Percentiles rank a stretch among this genome's conserved stretches.
Conservation (phyloP, 2,797 vertebrate species). For the Fistularia commersonii region DNA sequence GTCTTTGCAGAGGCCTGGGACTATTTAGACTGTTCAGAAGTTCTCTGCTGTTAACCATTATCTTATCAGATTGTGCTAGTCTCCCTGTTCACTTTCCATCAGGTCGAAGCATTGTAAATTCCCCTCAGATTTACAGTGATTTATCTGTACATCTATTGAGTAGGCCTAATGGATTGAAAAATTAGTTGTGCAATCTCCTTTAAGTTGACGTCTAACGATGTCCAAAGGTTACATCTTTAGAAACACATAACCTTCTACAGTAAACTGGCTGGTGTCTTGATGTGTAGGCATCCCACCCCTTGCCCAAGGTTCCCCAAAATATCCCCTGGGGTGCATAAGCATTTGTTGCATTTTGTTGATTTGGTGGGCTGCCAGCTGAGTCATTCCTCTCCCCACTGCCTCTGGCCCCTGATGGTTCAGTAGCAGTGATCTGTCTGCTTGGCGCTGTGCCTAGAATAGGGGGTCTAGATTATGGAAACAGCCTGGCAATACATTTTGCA, state of each 20-base stretch:
- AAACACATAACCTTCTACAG: neutral
- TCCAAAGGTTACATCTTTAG: neutral
- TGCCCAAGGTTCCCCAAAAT: slow-evolving; percentile 38
- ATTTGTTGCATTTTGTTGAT: too few species aligned
- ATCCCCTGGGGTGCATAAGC: slow-evolving; percentile 33
- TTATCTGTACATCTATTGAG: neutral
- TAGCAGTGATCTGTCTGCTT: slow-evolving; percentile 58
- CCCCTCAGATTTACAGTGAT: too few species aligned
- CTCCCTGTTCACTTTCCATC: too few species aligned
- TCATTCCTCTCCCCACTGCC: slow-evolving; percentile 38
- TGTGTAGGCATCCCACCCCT: slow-evolving; percentile 16
- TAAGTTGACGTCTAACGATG: too few species aligned
- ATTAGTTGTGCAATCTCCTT: too few species aligned
- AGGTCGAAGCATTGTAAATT: too few species aligned
- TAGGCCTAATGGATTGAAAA: too few species aligned
- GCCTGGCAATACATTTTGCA: slow-evolving; percentile 1
- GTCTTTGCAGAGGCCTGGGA: slow-evolving; percentile 31
- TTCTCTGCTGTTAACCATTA: slow-evolving; percentile 12
- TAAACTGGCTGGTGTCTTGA: slow-evolving; percentile 9
- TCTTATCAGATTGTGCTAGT: too few species aligned
- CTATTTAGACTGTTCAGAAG: slow-evolving; percentile 28
- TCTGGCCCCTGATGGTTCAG: slow-evolving; percentile 27
- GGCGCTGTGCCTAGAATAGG: slow-evolving; percentile 39
- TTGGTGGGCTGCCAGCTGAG: slow-evolving; percentile 59
- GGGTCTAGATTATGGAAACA: slow-evolving; percentile 14